Evolutionary conservation across 2,888 invertebrate genomes (phyloP), one percentile per base, ranked within the genome.

Genomic region (Dermolepida albohirtum): DNA sequence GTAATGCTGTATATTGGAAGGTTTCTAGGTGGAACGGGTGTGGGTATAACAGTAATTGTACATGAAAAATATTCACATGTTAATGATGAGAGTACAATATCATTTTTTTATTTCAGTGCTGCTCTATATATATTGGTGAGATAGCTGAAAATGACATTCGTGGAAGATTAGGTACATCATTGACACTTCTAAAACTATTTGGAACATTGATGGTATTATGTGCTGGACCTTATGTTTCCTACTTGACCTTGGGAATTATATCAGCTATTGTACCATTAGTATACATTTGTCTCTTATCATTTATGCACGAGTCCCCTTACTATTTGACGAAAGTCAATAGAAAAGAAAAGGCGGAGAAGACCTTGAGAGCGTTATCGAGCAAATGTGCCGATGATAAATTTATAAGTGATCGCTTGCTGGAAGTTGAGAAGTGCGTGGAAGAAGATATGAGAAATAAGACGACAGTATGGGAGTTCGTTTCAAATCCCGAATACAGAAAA

Each of bases 11-110:
- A 87, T 73, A 81, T 85, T 0, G 90, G 89, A 0, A 83, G 90
- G 66, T 87, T 91, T 55, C 83, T 92, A 40, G 88, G 87, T 5
- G 93, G 93, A 41, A 76, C 91, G 6, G 89, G 90, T 14, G 89
- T 89, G 43, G 92, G 93, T 16, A 90, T 92, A 0, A 57, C 69
- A 7, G 27, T 64, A 16, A 62, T 71, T 16, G 75, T 75, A 69
- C 73, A 70, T 68, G 43, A 14, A 10, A 14, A 14, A 6, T 16
- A 55, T 39, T n/a, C n/a, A n/a, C n/a, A n/a, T n/a, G n/a, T n/a
- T n/a, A n/a, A n/a, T n/a, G n/a, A n/a, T n/a, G n/a, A n/a, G n/a
- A n/a, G n/a, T n/a, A 49, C 6, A 7, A 22, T 22, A 64, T 11
- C 11, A 14, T 62, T n/a, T n/a, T 78, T 1, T 4, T 22, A 22